phyloP scores from a whole-genome alignment of 1,140 invertebrate genomes.

The Lepidurus couesii region DNA sequence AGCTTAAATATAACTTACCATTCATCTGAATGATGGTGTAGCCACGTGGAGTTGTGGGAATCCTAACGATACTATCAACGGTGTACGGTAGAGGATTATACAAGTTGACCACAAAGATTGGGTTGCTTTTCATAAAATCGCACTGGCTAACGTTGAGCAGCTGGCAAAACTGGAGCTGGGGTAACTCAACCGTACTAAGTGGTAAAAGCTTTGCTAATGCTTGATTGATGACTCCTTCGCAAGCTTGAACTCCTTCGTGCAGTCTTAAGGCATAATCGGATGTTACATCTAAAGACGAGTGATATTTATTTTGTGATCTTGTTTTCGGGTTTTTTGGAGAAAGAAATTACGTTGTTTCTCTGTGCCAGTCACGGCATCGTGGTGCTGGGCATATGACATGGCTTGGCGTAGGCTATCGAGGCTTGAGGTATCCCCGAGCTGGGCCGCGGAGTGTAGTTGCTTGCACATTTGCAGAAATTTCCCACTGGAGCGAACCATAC shows the following conservation, averaged over 20 bases:
- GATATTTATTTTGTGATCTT: not conserved
- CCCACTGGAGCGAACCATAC: conserved; percentile 44
- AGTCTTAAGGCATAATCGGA: conserved; percentile 49
- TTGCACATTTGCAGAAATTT: conserved; percentile 48
- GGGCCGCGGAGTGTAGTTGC: conserved; percentile 45
- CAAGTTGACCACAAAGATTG: conserved; percentile 44
- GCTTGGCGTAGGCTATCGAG: conserved; percentile 27
- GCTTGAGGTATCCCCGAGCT: conserved; percentile 11
- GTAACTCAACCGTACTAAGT: conserved; percentile 25
- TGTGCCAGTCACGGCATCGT: conserved; percentile 43
- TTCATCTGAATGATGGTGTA: conserved; percentile 39
- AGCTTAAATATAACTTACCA: conserved; percentile 32
- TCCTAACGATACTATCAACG: conserved; percentile 34
- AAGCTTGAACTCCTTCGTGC: conserved; percentile 44
- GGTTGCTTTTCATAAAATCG: conserved; percentile 44
- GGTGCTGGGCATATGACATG: conserved; percentile 34
- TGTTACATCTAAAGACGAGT: not conserved
- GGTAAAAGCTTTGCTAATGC: conserved; percentile 37
- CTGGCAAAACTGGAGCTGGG: conserved; percentile 45
- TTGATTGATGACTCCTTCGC: conserved; percentile 45
- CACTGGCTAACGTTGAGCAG: conserved; percentile 53
- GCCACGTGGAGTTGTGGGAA: conserved; percentile 39
- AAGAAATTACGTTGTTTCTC: conserved; percentile 50
- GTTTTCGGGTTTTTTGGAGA: not conserved
- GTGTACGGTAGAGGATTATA: conserved; percentile 49